These are phyloP conservation scores for Craniophora ligustri DNA, from an alignment of 2,888 invertebrate species.

Conservation along the genomic window DNA sequence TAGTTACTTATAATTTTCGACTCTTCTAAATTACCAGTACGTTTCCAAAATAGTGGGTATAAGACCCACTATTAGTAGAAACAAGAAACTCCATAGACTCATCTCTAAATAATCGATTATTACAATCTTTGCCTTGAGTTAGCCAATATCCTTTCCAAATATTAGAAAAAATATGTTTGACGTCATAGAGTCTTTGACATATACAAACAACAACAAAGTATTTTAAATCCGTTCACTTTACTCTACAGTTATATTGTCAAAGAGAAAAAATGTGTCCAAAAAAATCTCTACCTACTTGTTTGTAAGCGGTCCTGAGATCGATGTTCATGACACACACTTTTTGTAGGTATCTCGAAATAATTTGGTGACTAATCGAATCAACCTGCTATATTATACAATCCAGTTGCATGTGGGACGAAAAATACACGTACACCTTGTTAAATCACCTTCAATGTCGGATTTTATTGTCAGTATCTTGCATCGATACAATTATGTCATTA, in stretches of 20 bases:
- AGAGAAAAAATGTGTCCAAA: conserved; percentile 19
- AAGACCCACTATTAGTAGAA: no score
- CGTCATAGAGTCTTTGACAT: no score
- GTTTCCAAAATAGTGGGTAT: no score
- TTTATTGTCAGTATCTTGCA: conserved; percentile 23
- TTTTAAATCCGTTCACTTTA: no score
- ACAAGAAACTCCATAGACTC: no score
- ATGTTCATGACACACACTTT: conserved; percentile 51
- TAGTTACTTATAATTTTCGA: no score
- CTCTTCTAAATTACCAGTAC: no score
- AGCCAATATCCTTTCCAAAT: no score
- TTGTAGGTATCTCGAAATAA: conserved; percentile 49
- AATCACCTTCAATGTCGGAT: conserved; percentile 12
- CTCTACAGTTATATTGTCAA: conserved; percentile 1
- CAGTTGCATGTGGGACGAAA: conserved; percentile 36
- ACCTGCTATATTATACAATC: conserved; percentile 30
- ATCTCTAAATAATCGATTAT: no score
- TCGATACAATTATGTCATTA: conserved; percentile 29
- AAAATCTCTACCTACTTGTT: conserved; percentile 33
- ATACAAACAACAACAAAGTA: no score
- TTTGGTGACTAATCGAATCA: conserved; percentile 51
- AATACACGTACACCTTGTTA: conserved; percentile 10
- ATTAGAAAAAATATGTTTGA: no score
- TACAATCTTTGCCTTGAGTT: no score
- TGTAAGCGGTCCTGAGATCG: conserved; percentile 4